These are phyloP conservation scores for Falco cherrug DNA, from an alignment of 2,797 vertebrate species.

Conservation along the genomic window DNA sequence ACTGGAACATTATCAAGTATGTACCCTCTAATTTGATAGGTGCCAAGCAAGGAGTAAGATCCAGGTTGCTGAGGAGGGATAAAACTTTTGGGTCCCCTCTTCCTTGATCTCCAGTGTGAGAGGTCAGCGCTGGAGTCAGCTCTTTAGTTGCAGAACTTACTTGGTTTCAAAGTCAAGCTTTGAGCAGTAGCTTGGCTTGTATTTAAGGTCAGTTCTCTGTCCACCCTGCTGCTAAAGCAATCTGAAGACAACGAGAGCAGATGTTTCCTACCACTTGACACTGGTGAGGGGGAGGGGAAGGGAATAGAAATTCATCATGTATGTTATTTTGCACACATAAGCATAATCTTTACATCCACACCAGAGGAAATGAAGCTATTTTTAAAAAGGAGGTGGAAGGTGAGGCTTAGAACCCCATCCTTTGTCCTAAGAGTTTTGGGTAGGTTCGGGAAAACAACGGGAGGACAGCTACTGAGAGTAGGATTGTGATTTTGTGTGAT, in stretches of 20 bases:
- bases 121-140: neutral
- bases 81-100: neutral
- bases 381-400: neutral
- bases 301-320: neutral
- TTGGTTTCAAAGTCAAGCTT: neutral
- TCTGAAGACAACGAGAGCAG: neutral
- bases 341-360: neutral
- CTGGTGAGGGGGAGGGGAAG: neutral
- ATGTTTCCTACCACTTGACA: neutral
- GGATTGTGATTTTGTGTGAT: neutral
- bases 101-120: neutral
- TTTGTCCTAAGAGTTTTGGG: neutral
- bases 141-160: neutral
- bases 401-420: neutral
- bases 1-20: neutral
- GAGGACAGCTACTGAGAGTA: neutral
- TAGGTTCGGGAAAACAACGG: neutral
- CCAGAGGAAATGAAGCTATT: neutral
- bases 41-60: neutral
- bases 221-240: neutral
- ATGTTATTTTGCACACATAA: neutral
- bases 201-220: neutral
- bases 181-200: neutral
- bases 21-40: neutral
- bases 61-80: neutral